These are phyloP conservation scores for Cydia strobilella DNA, from an alignment of 1,140 invertebrate genomes.

Conservation along the genomic window DNA sequence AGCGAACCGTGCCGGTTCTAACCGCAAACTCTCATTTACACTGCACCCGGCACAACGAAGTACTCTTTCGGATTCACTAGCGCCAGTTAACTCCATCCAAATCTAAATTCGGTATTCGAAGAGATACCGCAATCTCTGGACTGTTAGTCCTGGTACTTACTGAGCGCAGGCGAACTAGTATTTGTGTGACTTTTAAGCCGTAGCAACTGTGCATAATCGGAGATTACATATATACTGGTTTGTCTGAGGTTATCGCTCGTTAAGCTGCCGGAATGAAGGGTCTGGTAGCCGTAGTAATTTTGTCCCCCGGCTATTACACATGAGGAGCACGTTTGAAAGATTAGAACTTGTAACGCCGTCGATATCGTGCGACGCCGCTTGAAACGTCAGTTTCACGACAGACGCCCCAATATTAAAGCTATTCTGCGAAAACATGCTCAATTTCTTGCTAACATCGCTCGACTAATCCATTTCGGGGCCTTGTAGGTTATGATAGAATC, in stretches of 20 bases:
- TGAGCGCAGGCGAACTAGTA: neutral
- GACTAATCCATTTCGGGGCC: neutral
- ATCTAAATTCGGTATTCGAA: constrained; percentile 14
- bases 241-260: neutral
- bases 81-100: neutral
- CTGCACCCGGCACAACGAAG: neutral
- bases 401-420: constrained; percentile 10
- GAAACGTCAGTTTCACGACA: constrained; percentile 16
- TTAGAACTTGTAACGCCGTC: constrained; percentile 16
- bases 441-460: neutral
- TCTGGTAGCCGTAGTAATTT: neutral
- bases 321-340: constrained; percentile 13
- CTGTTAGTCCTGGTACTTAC: neutral
- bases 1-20: constrained; percentile 18
- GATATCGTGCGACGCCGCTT: neutral
- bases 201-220: neutral
- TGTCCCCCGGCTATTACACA: constrained; percentile 4
- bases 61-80: constrained; percentile 24
- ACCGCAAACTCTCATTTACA: constrained; percentile 33
- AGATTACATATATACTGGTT: neutral
- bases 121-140: constrained; percentile 6
- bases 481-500: neutral
- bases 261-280: neutral
- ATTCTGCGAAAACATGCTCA: constrained; percentile 12
- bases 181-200: neutral